Evolutionary conservation across 2,888 invertebrate genomes (phyloP).

Genomic region (Hypselothyrea guttata): DNA sequence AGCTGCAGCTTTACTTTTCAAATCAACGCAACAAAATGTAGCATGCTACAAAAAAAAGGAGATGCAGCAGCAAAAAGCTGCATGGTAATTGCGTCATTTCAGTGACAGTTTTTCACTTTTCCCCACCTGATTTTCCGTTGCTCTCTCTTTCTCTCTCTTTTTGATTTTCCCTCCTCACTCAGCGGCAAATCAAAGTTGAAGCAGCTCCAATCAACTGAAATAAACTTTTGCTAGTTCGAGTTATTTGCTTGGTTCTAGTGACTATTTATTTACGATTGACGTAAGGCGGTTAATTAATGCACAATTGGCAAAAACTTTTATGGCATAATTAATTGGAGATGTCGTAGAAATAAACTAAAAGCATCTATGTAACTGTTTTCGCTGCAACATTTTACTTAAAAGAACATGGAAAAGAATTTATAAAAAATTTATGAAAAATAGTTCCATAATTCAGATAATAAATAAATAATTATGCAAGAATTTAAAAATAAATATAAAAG

Average conservation of each 20-base stretch:
- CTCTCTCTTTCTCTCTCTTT: background rate
- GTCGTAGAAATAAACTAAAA: too few relatives aligned
- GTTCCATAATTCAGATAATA: too few relatives aligned
- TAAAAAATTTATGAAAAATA: too few relatives aligned
- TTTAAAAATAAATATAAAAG: too few relatives aligned
- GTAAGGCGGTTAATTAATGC: background rate
- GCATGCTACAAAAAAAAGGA: constrained; percentile 1
- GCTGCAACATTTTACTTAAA: too few relatives aligned
- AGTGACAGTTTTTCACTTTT: background rate
- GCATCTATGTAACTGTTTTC: too few relatives aligned
- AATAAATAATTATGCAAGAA: too few relatives aligned
- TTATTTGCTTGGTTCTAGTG: background rate
- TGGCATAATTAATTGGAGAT: too few relatives aligned
- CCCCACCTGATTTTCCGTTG: background rate
- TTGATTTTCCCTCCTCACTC: background rate
- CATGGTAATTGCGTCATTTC: constrained; percentile 29
- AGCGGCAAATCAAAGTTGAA: constrained; percentile 20
- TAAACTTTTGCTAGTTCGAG: constrained; percentile 15
- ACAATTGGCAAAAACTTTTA: background rate
- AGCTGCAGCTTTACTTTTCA: constrained; percentile 41
- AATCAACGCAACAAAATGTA: constrained; percentile 16
- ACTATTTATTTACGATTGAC: background rate
- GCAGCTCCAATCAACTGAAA: constrained; percentile 19
- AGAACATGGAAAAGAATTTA: too few relatives aligned
- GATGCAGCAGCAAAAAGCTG: background rate